Conservation (phyloP, 2,797 vertebrate species). For the Eulemur mongoz region DNA sequence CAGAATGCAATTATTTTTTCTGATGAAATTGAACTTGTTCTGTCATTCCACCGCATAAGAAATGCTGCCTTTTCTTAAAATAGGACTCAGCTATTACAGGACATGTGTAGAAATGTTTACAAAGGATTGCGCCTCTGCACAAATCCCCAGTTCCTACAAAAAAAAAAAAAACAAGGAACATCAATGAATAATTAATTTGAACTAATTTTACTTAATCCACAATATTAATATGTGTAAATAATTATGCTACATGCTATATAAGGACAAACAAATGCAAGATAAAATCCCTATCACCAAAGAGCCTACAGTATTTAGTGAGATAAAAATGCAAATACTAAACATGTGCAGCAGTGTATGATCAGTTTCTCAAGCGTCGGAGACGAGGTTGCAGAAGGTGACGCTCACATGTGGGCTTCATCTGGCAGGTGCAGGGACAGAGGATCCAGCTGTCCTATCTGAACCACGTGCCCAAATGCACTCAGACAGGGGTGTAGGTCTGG, state of each 20-base stretch:
- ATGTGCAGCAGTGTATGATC: neutral
- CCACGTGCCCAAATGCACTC: too few relatives aligned
- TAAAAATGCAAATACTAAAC: neutral
- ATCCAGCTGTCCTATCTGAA: neutral
- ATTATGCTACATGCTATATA: neutral
- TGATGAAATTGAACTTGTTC: neutral
- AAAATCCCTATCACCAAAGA: neutral
- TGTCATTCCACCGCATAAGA: neutral
- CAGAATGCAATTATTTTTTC: neutral
- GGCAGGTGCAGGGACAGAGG: too few relatives aligned
- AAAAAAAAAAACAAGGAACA: neutral
- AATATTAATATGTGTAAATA: neutral
- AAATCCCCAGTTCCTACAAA: neutral
- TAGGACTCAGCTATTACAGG: neutral
- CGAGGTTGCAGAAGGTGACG: rapidly evolving
- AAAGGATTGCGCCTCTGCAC: neutral
- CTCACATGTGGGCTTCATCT: neutral
- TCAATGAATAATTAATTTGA: neutral
- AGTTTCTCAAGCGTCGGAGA: too few relatives aligned
- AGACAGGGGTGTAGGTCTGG: neutral
- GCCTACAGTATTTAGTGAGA: neutral
- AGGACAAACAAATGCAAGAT: neutral
- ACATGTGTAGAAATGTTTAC: neutral
- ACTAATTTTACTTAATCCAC: neutral
- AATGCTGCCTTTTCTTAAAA: neutral